Evolutionary conservation across 2,888 invertebrate species (phyloP).

Genomic region (Leucophenga maculata): DNA sequence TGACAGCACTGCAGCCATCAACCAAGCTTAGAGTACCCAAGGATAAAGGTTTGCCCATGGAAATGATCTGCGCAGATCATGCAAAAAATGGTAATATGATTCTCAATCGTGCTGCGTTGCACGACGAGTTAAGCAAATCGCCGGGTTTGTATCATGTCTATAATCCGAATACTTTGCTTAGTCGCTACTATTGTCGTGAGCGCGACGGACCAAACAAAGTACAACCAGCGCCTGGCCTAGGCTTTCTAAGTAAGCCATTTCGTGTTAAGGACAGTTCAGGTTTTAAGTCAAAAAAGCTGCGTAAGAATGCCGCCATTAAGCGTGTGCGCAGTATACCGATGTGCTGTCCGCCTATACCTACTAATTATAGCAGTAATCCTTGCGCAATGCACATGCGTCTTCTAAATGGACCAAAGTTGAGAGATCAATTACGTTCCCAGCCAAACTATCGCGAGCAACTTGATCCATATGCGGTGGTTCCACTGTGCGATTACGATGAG

Average conservation of each 20-base stretch:
- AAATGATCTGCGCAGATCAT: background rate
- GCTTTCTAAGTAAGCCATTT: slow-evolving; percentile 13
- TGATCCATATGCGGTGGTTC: slow-evolving; percentile 10
- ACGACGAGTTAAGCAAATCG: background rate
- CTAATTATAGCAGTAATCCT: background rate
- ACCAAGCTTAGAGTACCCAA: background rate
- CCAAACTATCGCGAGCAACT: background rate
- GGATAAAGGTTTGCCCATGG: background rate
- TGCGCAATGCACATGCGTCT: background rate
- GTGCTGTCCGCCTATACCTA: background rate
- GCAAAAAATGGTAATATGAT: background rate
- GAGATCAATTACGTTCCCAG: background rate
- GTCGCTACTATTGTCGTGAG: slow-evolving; percentile 1
- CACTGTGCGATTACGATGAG: background rate
- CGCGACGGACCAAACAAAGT: slow-evolving; percentile 14
- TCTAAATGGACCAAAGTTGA: background rate
- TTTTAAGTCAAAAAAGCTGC: background rate
- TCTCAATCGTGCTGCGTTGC: background rate
- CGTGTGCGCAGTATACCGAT: background rate
- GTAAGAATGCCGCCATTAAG: background rate
- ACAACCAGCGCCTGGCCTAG: background rate
- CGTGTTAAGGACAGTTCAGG: background rate
- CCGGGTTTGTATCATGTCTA: slow-evolving; percentile 14
- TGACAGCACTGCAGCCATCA: background rate
- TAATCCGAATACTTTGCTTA: slow-evolving; percentile 4